These are phyloP conservation scores for Carapus acus DNA, from an alignment of 2,797 vertebrate species.

Conservation along the genomic window DNA sequence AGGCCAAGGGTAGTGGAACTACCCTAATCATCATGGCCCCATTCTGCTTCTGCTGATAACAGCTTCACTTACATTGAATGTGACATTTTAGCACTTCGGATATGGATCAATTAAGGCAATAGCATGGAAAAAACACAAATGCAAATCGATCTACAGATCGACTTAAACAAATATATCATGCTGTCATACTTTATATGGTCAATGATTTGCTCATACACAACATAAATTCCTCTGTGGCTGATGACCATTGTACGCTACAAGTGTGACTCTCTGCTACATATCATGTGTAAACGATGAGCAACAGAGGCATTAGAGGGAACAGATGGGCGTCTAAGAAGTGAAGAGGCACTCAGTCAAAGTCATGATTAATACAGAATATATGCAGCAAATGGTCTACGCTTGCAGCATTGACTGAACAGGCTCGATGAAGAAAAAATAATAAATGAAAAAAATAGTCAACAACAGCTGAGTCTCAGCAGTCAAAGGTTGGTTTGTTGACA, in stretches of 20 bases:
- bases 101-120: no score
- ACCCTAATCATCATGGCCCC: slow-evolving; percentile 13
- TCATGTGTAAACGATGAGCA: no score
- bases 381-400: not conserved
- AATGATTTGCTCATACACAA: no score
- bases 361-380: slow-evolving; percentile 19
- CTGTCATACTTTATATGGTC: no score
- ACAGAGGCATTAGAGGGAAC: no score
- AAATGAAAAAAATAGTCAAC: slow-evolving; percentile 21
- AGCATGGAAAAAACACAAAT: no score
- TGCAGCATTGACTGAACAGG: slow-evolving; percentile 8
- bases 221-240: no score
- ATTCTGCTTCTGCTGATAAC: slow-evolving; percentile 9
- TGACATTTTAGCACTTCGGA: no score
- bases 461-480: not conserved
- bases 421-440: not conserved
- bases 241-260: no score
- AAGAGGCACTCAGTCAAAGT: slow-evolving; percentile 3
- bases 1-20: slow-evolving; percentile 42
- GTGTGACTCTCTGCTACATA: no score
- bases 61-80: not conserved
- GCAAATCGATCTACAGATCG: no score
- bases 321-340: slow-evolving; percentile 9
- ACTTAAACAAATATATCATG: no score
- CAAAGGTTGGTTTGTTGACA: slow-evolving; percentile 13